Conservation (phyloP, 2,888 invertebrate species). For the Lasioglossum morio region DNA sequence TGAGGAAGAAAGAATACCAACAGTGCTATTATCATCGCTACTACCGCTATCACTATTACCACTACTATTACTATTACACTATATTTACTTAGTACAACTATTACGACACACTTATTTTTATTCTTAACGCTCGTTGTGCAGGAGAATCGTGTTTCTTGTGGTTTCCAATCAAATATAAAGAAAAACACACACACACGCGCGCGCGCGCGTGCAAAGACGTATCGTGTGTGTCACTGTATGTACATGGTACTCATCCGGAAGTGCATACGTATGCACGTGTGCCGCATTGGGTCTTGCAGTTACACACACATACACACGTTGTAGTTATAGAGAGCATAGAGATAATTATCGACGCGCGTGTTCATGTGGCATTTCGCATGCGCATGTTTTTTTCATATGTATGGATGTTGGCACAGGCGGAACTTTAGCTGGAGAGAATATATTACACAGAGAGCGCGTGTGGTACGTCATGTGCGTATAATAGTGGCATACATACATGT, state of each 20-base stretch:
- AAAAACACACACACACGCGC: neutral
- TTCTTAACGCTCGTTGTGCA: constrained; percentile 58
- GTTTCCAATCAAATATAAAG: constrained; percentile 68
- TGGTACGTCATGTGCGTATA: constrained; percentile 55
- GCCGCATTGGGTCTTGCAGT: constrained; percentile 40
- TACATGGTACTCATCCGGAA: constrained; percentile 54
- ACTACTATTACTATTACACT: constrained; percentile 65
- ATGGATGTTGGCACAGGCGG: constrained; percentile 41
- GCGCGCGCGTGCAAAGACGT: neutral
- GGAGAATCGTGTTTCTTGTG: constrained; percentile 54
- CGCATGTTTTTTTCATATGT: constrained; percentile 56
- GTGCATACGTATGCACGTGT: constrained; percentile 57
- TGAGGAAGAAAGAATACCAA: constrained; percentile 39
- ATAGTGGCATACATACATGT: constrained; percentile 42
- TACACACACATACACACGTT: constrained; percentile 21
- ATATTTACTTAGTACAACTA: constrained; percentile 69
- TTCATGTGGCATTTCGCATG: constrained; percentile 62
- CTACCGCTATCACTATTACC: constrained; percentile 66
- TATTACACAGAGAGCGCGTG: constrained; percentile 31
- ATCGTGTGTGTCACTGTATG: constrained; percentile 44
- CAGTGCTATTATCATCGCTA: constrained; percentile 63
- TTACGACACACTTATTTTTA: constrained; percentile 68
- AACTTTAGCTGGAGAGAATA: constrained; percentile 38
- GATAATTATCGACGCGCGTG: constrained; percentile 64
- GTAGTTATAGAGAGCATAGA: constrained; percentile 51